phyloP scores from a whole-genome alignment of 2,888 invertebrate genomes.

The Dendrolimus houi region DNA sequence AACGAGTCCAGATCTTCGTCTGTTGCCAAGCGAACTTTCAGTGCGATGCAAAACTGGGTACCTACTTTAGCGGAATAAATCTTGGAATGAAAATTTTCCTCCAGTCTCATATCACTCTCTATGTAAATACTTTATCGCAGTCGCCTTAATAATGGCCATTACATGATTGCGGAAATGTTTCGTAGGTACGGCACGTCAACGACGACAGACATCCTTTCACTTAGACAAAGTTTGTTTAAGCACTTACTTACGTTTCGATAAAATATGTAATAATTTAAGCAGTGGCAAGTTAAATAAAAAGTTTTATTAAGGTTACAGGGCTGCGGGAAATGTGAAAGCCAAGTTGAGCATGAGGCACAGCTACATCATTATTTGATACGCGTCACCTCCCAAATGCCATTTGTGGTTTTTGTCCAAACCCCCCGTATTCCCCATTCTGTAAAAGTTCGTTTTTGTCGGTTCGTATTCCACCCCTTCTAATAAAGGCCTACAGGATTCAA shows the following conservation, averaged over 20 bases:
- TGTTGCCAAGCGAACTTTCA: constrained; percentile 45
- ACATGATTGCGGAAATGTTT: not conserved
- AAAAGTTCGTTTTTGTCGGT: constrained; percentile 63
- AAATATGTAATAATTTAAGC: constrained; percentile 57
- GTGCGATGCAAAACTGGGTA: constrained; percentile 43
- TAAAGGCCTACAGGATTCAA: constrained; percentile 71
- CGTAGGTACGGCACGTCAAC: constrained; percentile 5
- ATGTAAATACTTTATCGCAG: constrained; percentile 1
- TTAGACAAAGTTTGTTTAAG: constrained; percentile 44
- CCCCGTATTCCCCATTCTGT: constrained; percentile 44
- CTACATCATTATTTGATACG: constrained; percentile 58
- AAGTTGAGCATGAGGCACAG: constrained; percentile 42
- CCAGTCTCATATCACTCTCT: not conserved
- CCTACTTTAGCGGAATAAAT: constrained; percentile 38
- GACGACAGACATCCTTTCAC: constrained; percentile 7
- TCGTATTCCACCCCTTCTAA: constrained; percentile 48
- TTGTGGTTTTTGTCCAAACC: constrained; percentile 62
- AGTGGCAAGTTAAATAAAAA: constrained; percentile 40
- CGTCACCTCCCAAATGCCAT: constrained; percentile 53
- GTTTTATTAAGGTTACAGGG: constrained; percentile 45
- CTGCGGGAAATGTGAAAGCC: constrained; percentile 48
- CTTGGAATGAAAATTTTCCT: constrained; percentile 4
- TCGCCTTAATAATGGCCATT: not conserved
- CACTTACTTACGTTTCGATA: constrained; percentile 48
- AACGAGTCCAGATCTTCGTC: constrained; percentile 36